phyloP scores from a whole-genome alignment of 2,113 vertebrate genomes.

The Brienomyrus longianalis region DNA sequence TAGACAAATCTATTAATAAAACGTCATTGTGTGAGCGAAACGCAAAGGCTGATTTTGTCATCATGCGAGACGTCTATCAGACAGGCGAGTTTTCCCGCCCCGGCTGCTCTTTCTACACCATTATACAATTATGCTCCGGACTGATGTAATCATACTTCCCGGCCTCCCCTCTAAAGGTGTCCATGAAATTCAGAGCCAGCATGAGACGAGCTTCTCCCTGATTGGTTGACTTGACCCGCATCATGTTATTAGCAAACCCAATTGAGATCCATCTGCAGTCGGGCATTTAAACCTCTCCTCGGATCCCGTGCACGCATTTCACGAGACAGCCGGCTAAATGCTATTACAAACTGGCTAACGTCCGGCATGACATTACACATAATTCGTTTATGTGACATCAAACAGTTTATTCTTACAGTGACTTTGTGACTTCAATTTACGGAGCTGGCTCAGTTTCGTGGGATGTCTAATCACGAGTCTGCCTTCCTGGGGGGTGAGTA shows the following conservation, averaged over 20 bases:
- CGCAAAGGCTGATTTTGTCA: not conserved
- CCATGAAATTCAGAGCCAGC: not conserved
- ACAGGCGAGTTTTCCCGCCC: not conserved
- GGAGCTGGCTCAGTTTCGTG: not conserved
- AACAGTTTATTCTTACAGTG: not conserved
- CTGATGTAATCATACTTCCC: not conserved
- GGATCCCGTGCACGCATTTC: not conserved
- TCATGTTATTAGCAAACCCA: not conserved
- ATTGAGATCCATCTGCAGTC: not conserved
- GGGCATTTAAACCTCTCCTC: not conserved
- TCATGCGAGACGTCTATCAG: not conserved
- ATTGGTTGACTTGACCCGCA: not conserved
- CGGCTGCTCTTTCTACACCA: not conserved
- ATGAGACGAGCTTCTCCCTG: not conserved
- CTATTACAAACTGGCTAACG: slow-evolving; percentile 3
- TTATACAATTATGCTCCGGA: not conserved
- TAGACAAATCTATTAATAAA: not conserved
- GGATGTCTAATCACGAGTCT: not conserved
- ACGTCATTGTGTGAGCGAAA: not conserved
- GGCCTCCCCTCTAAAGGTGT: not conserved
- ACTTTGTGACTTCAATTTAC: not conserved
- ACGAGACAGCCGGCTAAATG: not conserved
- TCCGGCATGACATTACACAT: not conserved
- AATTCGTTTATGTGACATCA: slow-evolving; percentile 5
- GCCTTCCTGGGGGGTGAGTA: not conserved